phyloP scores from a whole-genome alignment of 2,797 vertebrate genomes.

The Pygocentrus nattereri region DNA sequence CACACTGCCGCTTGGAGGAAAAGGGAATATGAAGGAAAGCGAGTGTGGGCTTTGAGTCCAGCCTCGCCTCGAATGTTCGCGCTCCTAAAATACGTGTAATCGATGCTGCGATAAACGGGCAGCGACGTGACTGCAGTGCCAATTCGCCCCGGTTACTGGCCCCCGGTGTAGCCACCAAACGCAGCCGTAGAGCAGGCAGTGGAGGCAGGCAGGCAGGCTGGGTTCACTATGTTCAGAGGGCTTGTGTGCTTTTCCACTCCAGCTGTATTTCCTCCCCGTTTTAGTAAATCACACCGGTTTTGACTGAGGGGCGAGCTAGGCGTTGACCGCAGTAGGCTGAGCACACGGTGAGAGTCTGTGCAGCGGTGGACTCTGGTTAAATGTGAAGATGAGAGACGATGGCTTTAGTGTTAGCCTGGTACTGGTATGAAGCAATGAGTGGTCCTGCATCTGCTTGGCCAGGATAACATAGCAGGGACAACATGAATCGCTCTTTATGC shows the following conservation, averaged over 20 bases:
- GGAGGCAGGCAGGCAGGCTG: background rate
- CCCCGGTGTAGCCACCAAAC: background rate
- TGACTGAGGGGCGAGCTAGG: background rate
- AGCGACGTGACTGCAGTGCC: conserved; percentile 1
- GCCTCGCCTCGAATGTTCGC: background rate
- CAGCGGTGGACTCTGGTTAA: background rate
- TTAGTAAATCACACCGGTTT: background rate
- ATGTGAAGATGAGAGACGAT: background rate
- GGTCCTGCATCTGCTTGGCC: background rate
- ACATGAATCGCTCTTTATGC: no score
- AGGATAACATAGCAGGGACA: background rate
- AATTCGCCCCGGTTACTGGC: background rate
- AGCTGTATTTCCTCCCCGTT: background rate
- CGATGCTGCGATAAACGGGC: conserved; percentile 12
- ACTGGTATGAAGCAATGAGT: background rate
- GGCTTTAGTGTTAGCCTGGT: background rate
- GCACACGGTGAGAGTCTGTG: background rate
- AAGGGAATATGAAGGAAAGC: conserved; percentile 40
- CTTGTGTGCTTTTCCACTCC: background rate
- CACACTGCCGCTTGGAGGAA: conserved; percentile 67
- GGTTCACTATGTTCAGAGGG: background rate
- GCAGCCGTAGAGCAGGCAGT: background rate
- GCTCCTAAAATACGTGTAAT: conserved; percentile 10
- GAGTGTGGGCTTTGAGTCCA: conserved; percentile 18
- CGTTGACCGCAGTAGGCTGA: background rate